Base-by-base conservation (phyloP, 2,888 invertebrate species). In the Acleris sparsana region DNA sequence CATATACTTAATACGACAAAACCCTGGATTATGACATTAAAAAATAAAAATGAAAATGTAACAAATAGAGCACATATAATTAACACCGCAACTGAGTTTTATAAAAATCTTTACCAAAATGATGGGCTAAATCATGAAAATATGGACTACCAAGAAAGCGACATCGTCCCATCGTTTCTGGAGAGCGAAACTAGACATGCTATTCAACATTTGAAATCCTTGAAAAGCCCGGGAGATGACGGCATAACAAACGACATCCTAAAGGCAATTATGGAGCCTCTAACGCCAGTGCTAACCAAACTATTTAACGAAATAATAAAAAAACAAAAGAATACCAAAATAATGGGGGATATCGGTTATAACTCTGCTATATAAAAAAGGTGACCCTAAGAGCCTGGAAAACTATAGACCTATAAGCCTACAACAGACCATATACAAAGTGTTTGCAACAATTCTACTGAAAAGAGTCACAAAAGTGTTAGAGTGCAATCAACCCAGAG, bases 391-490 rank as follows among this genome's bases (percentile, higher is more conserved):
- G 17, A 33, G 25, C 39, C 17, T 53, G n/a, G 53, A 33, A 13
- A 33, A 33, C 33, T 53, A 53, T 53, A 25, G 53, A 13, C 53
- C 53, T 5, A 53, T 53, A 13, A 53, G 53, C 11, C n/a, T 53
- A 33, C 53, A 53, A 29, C 53, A 53, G 16, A 53, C 53, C 2
- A n/a, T 53, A n/a, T 53, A 53, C 25, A 53, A 53, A n/a, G 33
- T 53, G 5, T 53, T 53, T 17, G 25, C 53, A 29, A 29, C 39
- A 33, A 6, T 53, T 5, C 11, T 53, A 53, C 11, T 53, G 25
- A 53, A 53, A 5, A 53, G 53, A 53, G 25, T 53, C 6, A 6
- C 6, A n/a, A 53, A 53, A 53, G 7, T 5, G 7, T 16, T 53
- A 9, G 53, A 53, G 7, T 7, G n/a, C n/a, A 48, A 48, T 9